Conservation (phyloP, 2,113 vertebrate genomes). For the Brienomyrus longianalis region DNA sequence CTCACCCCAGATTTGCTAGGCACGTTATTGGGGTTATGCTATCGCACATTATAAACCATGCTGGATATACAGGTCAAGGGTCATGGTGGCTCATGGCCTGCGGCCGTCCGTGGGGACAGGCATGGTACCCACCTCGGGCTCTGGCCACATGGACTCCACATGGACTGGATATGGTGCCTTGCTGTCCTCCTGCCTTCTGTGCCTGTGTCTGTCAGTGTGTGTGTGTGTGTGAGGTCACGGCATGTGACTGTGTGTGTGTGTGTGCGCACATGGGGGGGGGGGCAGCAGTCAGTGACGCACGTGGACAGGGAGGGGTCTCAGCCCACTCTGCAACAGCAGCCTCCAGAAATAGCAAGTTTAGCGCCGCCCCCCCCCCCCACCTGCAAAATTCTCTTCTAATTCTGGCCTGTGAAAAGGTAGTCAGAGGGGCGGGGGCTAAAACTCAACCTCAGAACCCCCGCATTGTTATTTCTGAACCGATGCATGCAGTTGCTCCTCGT, state of each 20-base stretch:
- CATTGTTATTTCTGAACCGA: neutral
- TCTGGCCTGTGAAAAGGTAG: neutral
- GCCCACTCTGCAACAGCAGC: constrained; percentile 16
- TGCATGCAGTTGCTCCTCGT: neutral
- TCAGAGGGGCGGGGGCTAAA: neutral
- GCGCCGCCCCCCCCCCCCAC: neutral
- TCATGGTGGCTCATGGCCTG: neutral
- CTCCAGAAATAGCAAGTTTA: constrained; percentile 25
- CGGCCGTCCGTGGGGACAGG: neutral
- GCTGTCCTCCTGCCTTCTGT: neutral
- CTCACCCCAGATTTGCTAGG: neutral
- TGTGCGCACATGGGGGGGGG: neutral
- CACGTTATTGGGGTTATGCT: neutral
- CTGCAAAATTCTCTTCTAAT: constrained; percentile 1
- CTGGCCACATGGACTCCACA: neutral
- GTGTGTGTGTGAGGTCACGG: too few species aligned
- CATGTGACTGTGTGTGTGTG: neutral
- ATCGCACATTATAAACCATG: neutral
- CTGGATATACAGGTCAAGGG: neutral
- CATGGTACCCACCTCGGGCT: neutral
- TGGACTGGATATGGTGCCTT: neutral
- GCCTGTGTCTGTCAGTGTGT: too few species aligned
- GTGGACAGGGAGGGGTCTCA: constrained; percentile 9
- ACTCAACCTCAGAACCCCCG: neutral
- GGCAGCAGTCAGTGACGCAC: constrained; percentile 31